Evolutionary conservation across 2,797 vertebrate species (phyloP).

Genomic region (Danio jaintianensis): DNA sequence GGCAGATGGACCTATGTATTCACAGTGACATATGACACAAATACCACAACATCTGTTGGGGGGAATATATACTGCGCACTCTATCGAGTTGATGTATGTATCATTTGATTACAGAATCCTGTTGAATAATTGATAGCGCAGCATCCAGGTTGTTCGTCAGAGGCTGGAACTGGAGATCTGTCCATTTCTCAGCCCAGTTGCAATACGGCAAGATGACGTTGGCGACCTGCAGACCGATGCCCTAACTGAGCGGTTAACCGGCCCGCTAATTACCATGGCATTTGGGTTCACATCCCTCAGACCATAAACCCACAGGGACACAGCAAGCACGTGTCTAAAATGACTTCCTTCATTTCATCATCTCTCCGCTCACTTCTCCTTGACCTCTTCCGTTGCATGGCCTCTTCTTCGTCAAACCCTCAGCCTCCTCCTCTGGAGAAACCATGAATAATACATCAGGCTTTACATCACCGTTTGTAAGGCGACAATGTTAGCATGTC

Average conservation of each 20-base stretch:
- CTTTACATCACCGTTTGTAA: constrained; percentile 82
- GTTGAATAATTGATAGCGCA: constrained; percentile 37
- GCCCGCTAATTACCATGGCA: neutral
- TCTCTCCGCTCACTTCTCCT: neutral
- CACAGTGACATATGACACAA: neutral
- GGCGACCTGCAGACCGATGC: neutral
- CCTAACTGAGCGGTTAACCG: neutral
- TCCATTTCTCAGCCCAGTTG: constrained; percentile 28
- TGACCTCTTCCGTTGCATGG: constrained; percentile 37
- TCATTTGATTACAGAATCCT: constrained; percentile 10
- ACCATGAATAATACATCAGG: constrained; percentile 86
- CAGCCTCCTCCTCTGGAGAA: constrained; percentile 66
- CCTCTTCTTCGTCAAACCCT: constrained; percentile 53
- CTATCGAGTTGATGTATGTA: neutral
- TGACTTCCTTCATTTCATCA: constrained; percentile 40
- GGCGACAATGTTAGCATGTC: constrained; percentile 86
- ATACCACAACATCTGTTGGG: neutral
- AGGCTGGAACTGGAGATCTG: constrained; percentile 47
- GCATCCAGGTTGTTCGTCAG: constrained; percentile 29
- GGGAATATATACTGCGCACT: neutral
- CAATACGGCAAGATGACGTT: constrained; percentile 38
- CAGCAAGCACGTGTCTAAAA: constrained; percentile 4
- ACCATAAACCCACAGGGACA: neutral
- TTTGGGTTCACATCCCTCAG: constrained; percentile 13
- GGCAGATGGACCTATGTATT: neutral